phyloP scores from a whole-genome alignment of 2,888 invertebrate species.

The Eilema griseolum region DNA sequence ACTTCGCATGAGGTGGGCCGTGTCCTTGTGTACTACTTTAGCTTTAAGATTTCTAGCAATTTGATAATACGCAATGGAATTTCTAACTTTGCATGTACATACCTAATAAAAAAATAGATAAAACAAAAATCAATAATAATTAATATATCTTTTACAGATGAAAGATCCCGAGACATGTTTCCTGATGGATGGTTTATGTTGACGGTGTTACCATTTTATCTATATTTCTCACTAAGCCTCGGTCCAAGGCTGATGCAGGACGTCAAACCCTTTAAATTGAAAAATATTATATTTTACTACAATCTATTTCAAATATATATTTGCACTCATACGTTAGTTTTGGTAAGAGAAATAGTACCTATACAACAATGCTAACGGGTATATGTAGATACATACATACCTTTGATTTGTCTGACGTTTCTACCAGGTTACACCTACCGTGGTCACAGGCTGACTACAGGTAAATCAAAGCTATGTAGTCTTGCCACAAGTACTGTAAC shows the following conservation, averaged over 20 bases:
- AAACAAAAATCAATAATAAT: neutral
- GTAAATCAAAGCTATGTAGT: no score
- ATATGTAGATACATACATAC: no score
- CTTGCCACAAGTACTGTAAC: no score
- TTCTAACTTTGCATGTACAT: no score
- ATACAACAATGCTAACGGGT: no score
- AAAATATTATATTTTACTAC: constrained; percentile 90
- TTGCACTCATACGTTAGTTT: constrained; percentile 36
- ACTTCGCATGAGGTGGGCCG: no score
- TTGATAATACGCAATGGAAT: no score
- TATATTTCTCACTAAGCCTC: constrained; percentile 45
- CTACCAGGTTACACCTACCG: no score
- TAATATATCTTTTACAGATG: constrained; percentile 42
- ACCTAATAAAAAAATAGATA: neutral
- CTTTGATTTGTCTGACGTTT: no score
- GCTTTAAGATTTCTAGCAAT: no score
- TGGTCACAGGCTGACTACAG: no score
- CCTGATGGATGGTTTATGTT: constrained; percentile 16
- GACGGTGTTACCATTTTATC: constrained; percentile 34
- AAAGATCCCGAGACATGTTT: constrained; percentile 44
- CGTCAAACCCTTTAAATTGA: constrained; percentile 89
- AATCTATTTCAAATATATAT: constrained; percentile 89
- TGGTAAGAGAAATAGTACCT: constrained; percentile 45
- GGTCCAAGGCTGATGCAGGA: constrained; percentile 85
- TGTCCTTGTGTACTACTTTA: no score